These are phyloP conservation scores for Smutsia gigantea DNA, from an alignment of 2,797 vertebrate species.

Conservation along the genomic window DNA sequence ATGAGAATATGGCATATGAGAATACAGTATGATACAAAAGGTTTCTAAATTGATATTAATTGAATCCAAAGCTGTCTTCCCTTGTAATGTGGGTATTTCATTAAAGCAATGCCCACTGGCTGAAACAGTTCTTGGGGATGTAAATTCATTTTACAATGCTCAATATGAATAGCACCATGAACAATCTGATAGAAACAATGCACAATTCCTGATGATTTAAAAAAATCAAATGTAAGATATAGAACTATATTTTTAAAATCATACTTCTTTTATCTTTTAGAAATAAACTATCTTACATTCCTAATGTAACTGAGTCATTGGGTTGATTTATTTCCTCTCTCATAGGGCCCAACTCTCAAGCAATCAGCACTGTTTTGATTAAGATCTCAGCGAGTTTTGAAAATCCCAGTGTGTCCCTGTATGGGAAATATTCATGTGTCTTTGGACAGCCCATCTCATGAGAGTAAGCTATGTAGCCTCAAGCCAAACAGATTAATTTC, in stretches of 20 bases:
- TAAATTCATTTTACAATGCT: not conserved
- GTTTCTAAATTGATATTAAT: conserved; percentile 13
- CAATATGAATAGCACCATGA: not conserved
- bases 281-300: conserved; percentile 40
- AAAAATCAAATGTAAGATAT: not conserved
- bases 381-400: conserved; percentile 87
- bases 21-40: not conserved
- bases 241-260: not conserved
- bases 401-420: conserved; percentile 90
- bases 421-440: conserved; percentile 92
- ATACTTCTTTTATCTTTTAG: not conserved
- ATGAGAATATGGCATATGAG: not conserved
- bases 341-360: conserved; percentile 87
- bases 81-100: conserved; percentile 23
- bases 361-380: conserved; percentile 87
- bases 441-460: conserved; percentile 90
- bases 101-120: not conserved
- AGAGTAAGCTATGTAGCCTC: conserved; percentile 89
- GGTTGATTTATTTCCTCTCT: conserved; percentile 62
- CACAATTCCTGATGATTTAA: not conserved
- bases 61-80: conserved; percentile 13
- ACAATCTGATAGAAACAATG: not conserved
- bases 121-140: not conserved
- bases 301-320: conserved; percentile 59
- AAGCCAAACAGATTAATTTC: conserved; percentile 91